Conservation (phyloP, 2,113 vertebrate species). For the Dascyllus trimaculatus region DNA sequence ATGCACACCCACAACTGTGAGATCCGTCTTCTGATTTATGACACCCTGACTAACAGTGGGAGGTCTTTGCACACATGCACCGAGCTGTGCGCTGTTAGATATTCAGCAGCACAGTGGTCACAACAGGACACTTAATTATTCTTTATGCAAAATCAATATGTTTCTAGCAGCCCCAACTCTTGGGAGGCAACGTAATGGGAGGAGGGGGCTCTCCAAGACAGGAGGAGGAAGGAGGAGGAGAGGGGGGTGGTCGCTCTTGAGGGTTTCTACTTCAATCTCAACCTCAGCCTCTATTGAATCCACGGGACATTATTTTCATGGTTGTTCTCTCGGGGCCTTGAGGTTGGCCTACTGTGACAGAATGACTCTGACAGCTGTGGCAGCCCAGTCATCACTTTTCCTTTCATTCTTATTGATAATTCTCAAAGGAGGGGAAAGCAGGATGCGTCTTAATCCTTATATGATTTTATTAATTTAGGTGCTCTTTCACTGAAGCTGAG, state of each 20-base stretch:
- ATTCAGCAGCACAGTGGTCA: constrained; percentile 65
- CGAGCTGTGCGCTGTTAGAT: constrained; percentile 39
- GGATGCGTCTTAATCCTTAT: background rate
- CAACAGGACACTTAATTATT: constrained; percentile 75
- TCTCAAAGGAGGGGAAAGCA: background rate
- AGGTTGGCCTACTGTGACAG: constrained; percentile 65
- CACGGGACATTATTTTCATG: constrained; percentile 67
- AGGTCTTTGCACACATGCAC: constrained; percentile 45
- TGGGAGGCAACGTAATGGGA: constrained; percentile 12
- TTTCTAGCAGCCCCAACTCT: constrained; percentile 45
- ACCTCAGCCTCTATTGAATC: constrained; percentile 45
- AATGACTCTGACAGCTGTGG: constrained; percentile 75
- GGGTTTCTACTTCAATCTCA: constrained; percentile 23
- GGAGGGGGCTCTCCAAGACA: constrained; percentile 1
- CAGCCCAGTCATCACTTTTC: constrained; percentile 53
- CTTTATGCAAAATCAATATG: constrained; percentile 79
- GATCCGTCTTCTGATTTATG: constrained; percentile 59
- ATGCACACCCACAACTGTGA: constrained; percentile 41
- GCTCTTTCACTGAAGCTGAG: background rate
- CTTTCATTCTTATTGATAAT: constrained; percentile 33
- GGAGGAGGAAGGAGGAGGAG: background rate
- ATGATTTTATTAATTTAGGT: background rate
- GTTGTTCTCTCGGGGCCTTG: constrained; percentile 59
- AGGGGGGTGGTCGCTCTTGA: background rate
- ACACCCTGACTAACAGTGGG: constrained; percentile 38